These are phyloP conservation scores for Clarias magur DNA, from an alignment of 2,113 vertebrate genomes.

Conservation along the genomic window DNA sequence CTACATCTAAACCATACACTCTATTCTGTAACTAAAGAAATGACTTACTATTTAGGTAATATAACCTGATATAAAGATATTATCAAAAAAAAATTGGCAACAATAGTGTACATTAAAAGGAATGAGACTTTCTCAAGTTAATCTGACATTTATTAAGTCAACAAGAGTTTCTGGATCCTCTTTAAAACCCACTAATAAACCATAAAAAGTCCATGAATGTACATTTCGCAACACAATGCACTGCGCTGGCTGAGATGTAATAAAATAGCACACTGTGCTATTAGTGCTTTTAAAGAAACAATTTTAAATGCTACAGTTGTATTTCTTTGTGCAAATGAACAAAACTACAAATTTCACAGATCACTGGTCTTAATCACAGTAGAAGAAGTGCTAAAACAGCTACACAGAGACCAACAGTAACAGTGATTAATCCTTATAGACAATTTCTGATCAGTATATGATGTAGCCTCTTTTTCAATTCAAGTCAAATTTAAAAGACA, in stretches of 20 bases:
- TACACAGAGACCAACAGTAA: slow-evolving; percentile 2
- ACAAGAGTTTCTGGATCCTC: neutral
- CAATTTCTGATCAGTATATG: neutral
- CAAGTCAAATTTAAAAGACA: slow-evolving; percentile 2
- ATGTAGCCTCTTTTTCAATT: slow-evolving; percentile 18
- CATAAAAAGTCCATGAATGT: slow-evolving; percentile 20
- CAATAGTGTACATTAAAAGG: neutral
- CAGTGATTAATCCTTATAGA: neutral
- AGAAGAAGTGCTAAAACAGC: slow-evolving; percentile 30
- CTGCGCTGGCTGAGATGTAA: neutral
- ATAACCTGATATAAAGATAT: neutral
- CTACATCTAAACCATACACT: neutral
- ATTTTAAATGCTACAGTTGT: slow-evolving; percentile 25
- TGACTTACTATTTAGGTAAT: neutral
- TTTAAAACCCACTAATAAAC: slow-evolving; percentile 5
- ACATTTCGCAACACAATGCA: slow-evolving; percentile 6
- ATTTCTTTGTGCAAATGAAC: slow-evolving; percentile 35
- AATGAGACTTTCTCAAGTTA: slow-evolving; percentile 1
- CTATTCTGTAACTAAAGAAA: neutral
- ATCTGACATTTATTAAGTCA: slow-evolving; percentile 41
- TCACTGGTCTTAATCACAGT: slow-evolving; percentile 48
- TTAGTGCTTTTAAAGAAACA: neutral
- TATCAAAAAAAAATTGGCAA: neutral
- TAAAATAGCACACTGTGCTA: neutral
- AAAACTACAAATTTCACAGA: slow-evolving; percentile 42